These are phyloP conservation scores for Popillia japonica DNA, from an alignment of 1,140 invertebrate genomes.

Conservation along the genomic window DNA sequence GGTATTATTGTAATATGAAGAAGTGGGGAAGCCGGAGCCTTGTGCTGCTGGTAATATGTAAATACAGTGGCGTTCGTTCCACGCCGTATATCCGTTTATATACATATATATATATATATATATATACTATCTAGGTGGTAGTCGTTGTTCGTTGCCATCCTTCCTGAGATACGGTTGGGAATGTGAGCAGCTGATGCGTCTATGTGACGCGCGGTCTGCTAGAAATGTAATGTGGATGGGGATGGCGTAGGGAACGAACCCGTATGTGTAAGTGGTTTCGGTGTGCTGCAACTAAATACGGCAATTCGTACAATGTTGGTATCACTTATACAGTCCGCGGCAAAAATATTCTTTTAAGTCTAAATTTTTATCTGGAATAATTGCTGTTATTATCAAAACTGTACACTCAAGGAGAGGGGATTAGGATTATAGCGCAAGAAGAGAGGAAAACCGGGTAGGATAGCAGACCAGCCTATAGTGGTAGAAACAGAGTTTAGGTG, in stretches of 20 bases:
- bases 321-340: neutral
- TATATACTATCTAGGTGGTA: neutral
- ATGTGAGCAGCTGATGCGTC: neutral
- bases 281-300: neutral
- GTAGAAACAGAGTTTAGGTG: too few relatives aligned
- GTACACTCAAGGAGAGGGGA: too few relatives aligned
- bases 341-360: neutral
- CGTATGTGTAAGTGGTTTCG: slow-evolving; percentile 4
- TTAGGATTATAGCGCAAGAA: too few relatives aligned
- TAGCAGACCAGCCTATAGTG: too few relatives aligned
- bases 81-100: neutral
- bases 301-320: neutral
- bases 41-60: slow-evolving; percentile 46
- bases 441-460: too few relatives aligned
- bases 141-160: neutral
- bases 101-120: neutral
- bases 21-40: slow-evolving; percentile 47
- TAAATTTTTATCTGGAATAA: too few relatives aligned
- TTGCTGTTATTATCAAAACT: too few relatives aligned
- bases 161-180: neutral
- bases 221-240: neutral
- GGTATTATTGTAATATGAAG: slow-evolving; percentile 55
- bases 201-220: neutral
- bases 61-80: slow-evolving; percentile 48
- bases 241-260: neutral